Base-by-base conservation (phyloP, 2,113 vertebrate species). In the Petroica traversi region DNA sequence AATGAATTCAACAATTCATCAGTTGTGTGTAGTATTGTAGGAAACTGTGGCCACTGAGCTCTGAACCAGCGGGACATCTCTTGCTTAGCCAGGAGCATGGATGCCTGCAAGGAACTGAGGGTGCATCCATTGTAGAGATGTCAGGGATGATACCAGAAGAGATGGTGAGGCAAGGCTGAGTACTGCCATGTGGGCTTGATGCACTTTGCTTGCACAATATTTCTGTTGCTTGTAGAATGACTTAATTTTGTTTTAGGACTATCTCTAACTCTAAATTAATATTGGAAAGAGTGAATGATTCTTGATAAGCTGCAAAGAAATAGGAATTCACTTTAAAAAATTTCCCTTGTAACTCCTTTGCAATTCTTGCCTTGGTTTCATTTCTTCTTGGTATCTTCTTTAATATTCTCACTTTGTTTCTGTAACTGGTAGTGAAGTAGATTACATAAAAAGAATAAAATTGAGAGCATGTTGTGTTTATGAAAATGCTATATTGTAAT, bases 31-130 rank as follows among this genome's bases (percentile, higher is more conserved):
- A 48, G 17, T 7, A 1, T 66, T 62, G 18, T 29, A 52, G 6
- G 28, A 61, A 19, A 5, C 49, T 0, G 0, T 54, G 25, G 36
- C 23, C 17, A 7, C 28, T 63, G 24, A 19, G 29, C 28, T 89
- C 45, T 74, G 41, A 74, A n/a, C 28, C 61, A 78, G 41, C 3
- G 5, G 20, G 19, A 54, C 16, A 26, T 22, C 33, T 79, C n/a
- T 58, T 54, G 6, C 38, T 71, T 59, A 68, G 18, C 34, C 12
- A 23, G 17, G 33, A 58, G 11, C 40, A 59, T 68, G 43, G 40
- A 41, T 15, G 46, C 20, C 18, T 52, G 20, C 26, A 33, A 28
- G 26, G n/a, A 92, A 6, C 31, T n/a, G 59, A 61, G 45, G 24
- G 7, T 69, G 5, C 11, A 11, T 69, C 18, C 68, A 0, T 13